phyloP scores from a whole-genome alignment of 2,888 invertebrate genomes.

The Dryadula phaetusa region DNA sequence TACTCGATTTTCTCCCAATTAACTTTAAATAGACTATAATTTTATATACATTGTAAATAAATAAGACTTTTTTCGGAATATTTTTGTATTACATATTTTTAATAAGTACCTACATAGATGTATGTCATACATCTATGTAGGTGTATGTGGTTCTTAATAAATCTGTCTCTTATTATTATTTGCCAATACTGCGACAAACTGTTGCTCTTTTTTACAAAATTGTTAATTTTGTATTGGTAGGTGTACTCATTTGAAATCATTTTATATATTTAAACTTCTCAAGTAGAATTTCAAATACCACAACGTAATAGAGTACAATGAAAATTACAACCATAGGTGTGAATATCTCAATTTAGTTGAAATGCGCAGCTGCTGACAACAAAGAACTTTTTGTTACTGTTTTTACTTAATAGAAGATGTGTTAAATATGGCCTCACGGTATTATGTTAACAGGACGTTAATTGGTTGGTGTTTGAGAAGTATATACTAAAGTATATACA shows the following conservation, averaged over 20 bases:
- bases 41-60: constrained; percentile 25
- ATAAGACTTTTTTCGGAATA: background rate
- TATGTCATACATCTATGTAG: too few relatives aligned
- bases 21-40: constrained; percentile 44
- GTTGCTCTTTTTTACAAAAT: constrained; percentile 1
- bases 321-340: constrained; percentile 47
- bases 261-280: background rate
- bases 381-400: constrained; percentile 54
- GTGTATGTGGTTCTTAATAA: too few relatives aligned
- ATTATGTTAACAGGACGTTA: constrained; percentile 51
- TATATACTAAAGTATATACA: constrained; percentile 28
- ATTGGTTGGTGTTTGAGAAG: constrained; percentile 51
- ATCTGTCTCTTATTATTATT: too few relatives aligned
- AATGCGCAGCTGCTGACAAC: constrained; percentile 51
- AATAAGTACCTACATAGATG: background rate
- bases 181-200: too few relatives aligned
- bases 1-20: constrained; percentile 47
- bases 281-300: constrained; percentile 2
- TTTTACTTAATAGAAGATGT: constrained; percentile 53
- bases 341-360: constrained; percentile 51
- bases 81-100: background rate
- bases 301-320: constrained; percentile 24
- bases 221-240: too few relatives aligned
- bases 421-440: constrained; percentile 52
- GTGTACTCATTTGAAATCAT: too few relatives aligned